phyloP scores from a whole-genome alignment of 2,888 invertebrate genomes.

The Drosophila emarginata region DNA sequence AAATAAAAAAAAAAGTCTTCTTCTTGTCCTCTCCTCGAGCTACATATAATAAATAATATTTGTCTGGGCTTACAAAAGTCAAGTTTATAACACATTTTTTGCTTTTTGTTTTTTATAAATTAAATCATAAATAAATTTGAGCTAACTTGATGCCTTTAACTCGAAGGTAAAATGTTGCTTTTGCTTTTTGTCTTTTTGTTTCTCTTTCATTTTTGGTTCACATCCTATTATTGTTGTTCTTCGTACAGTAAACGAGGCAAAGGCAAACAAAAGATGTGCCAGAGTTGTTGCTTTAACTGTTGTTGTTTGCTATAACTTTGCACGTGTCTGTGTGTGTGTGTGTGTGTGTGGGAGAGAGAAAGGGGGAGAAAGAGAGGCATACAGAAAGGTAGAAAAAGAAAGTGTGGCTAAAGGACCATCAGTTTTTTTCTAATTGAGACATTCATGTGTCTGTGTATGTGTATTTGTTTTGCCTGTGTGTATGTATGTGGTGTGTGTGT shows the following conservation, averaged over 20 bases:
- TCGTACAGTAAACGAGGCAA: conserved; percentile 71
- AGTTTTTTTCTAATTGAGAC: conserved; percentile 71
- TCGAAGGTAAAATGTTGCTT: neutral
- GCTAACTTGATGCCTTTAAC: conserved; percentile 1
- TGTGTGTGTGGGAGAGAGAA: neutral
- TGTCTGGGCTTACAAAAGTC: no score
- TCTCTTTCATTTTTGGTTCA: conserved; percentile 26
- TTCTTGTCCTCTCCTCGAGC: no score
- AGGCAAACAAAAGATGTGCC: conserved; percentile 70
- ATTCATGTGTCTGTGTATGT: conserved; percentile 51
- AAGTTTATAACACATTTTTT: neutral
- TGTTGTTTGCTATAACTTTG: conserved; percentile 25
- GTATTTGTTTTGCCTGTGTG: conserved; percentile 47
- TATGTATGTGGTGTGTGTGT: conserved; percentile 25
- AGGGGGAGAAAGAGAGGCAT: neutral
- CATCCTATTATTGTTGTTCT: conserved; percentile 27
- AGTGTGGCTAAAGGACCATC: conserved; percentile 58
- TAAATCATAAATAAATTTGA: neutral
- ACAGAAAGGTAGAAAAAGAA: neutral
- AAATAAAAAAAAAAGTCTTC: no score
- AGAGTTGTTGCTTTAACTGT: conserved; percentile 49
- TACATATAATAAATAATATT: no score
- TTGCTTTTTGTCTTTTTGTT: neutral
- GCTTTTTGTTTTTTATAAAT: neutral
- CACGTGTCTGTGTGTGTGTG: conserved; percentile 16